Conservation (phyloP, 2,113 vertebrate genomes). For the Sardina pilchardus region DNA sequence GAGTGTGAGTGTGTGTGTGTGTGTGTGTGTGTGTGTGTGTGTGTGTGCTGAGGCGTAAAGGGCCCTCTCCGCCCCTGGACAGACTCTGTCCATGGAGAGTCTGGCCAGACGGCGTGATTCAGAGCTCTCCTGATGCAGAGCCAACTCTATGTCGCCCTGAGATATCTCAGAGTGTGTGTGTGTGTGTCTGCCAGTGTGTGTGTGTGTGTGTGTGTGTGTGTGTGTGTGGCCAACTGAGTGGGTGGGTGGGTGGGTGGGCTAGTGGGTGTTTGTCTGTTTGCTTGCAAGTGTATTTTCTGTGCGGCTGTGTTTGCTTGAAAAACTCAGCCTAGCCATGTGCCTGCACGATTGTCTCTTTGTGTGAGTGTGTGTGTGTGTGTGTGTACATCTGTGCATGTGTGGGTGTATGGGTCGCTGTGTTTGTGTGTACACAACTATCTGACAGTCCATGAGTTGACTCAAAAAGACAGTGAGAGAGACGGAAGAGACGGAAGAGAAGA, state of each 20-base stretch:
- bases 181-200: slow-evolving; percentile 27
- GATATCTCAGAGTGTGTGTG: slow-evolving; percentile 38
- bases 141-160: slow-evolving; percentile 62
- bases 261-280: not conserved
- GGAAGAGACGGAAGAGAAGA: not conserved
- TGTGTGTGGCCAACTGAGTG: not conserved
- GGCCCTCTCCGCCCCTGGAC: slow-evolving; percentile 72
- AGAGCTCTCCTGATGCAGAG: slow-evolving; percentile 67
- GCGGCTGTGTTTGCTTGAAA: not conserved
- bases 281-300: not conserved
- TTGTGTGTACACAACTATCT: not conserved
- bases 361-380: not conserved
- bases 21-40: slow-evolving; percentile 32
- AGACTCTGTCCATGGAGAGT: slow-evolving; percentile 65
- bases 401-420: not conserved
- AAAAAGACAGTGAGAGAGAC: slow-evolving; percentile 4
- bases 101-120: slow-evolving; percentile 74
- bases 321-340: not conserved
- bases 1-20: slow-evolving; percentile 17
- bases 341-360: not conserved
- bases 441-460: slow-evolving; percentile 1
- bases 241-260: not conserved
- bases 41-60: slow-evolving; percentile 66
- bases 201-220: not conserved
- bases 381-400: not conserved